Evolutionary conservation across 2,797 vertebrate genomes (phyloP).

Genomic region (Sebastolobus altivelis): DNA sequence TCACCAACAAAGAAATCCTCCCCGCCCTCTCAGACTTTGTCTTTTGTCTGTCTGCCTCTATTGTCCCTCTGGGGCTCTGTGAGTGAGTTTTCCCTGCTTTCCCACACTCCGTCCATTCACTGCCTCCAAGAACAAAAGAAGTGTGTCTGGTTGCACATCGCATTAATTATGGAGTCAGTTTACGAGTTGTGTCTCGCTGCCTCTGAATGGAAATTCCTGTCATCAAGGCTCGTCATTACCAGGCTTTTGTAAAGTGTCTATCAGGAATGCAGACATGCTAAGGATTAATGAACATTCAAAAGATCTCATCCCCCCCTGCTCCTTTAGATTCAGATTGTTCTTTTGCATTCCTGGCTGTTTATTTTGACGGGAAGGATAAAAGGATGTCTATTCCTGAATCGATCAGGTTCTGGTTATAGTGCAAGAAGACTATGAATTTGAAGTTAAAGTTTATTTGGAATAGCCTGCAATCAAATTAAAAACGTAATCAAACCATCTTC

Average conservation of each 20-base stretch:
- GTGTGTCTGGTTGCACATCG: constrained; percentile 82
- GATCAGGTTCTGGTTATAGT: neutral
- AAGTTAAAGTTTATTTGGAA: neutral
- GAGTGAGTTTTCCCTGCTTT: constrained; percentile 75
- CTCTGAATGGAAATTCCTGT: constrained; percentile 73
- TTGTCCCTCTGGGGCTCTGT: constrained; percentile 74
- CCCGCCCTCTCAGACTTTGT: constrained; percentile 41
- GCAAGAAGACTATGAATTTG: neutral
- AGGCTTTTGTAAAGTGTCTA: constrained; percentile 60
- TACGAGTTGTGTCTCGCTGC: constrained; percentile 59
- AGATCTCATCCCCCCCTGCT: constrained; percentile 13
- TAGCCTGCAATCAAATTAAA: neutral
- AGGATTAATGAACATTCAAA: constrained; percentile 70
- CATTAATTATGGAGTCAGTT: constrained; percentile 79
- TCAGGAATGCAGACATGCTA: constrained; percentile 72
- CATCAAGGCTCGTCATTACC: constrained; percentile 61
- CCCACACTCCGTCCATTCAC: constrained; percentile 79
- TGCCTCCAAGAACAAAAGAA: constrained; percentile 76
- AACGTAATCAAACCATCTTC: neutral
- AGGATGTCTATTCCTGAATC: constrained; percentile 6
- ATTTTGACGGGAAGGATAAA: constrained; percentile 41
- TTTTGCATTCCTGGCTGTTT: constrained; percentile 57
- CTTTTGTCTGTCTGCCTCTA: constrained; percentile 60
- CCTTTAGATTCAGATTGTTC: constrained; percentile 42
- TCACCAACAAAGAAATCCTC: constrained; percentile 34